Conservation (phyloP, 53 echinoderm and acorn worm genomes). For the Glandiceps talaboti region DNA sequence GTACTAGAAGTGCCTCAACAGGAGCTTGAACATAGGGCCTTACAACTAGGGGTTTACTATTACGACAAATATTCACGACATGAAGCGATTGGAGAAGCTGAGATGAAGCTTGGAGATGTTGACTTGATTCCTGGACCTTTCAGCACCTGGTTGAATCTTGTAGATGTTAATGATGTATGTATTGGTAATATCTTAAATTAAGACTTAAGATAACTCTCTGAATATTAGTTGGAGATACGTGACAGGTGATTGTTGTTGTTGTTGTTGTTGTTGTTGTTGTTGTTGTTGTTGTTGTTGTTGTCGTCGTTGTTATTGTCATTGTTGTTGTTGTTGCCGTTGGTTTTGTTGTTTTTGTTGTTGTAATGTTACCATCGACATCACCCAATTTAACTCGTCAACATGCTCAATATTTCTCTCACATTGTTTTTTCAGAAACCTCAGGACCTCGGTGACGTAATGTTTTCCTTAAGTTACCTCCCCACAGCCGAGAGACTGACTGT, state of each 20-base stretch:
- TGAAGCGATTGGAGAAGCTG: constrained; percentile 61
- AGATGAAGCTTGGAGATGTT: constrained; percentile 52
- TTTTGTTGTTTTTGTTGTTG: too few species aligned
- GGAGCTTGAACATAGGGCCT: constrained; percentile 40
- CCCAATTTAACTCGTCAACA: too few species aligned
- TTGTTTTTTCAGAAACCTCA: constrained; percentile 52
- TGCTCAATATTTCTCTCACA: background rate
- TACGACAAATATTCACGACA: constrained; percentile 64
- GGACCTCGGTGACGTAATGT: constrained; percentile 69
- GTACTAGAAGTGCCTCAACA: constrained; percentile 33
- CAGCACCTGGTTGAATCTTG: constrained; percentile 76
- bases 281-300: background rate
- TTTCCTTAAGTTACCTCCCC: constrained; percentile 91
- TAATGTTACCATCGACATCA: too few species aligned
- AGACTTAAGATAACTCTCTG: too few species aligned
- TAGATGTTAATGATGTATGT: constrained; percentile 60
- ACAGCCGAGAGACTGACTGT: constrained; percentile 86
- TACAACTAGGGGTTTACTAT: constrained; percentile 47
- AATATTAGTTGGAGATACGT: background rate
- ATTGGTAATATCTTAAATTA: background rate
- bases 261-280: too few species aligned
- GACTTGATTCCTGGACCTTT: constrained; percentile 76
- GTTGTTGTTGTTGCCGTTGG: too few species aligned
- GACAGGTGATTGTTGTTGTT: background rate
- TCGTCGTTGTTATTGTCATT: too few species aligned